Evolutionary conservation across 2,113 vertebrate species (phyloP).

Genomic region (Maccullochella peelii): DNA sequence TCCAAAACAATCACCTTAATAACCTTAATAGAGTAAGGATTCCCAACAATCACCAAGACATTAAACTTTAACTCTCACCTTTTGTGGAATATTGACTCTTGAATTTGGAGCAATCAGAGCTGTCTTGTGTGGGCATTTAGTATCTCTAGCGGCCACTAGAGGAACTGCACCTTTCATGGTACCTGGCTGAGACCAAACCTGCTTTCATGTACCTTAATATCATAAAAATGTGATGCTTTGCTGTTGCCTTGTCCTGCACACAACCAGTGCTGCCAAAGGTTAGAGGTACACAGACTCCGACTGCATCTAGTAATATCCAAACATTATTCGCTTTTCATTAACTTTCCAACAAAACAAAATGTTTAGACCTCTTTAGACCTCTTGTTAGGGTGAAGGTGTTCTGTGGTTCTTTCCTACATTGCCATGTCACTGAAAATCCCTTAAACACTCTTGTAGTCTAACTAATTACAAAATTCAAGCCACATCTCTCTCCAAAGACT

Average conservation of each 20-base stretch:
- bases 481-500: constrained; percentile 1
- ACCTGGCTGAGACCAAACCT: background rate
- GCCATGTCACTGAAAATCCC: background rate
- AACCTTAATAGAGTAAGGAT: background rate
- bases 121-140: background rate
- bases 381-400: background rate
- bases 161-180: constrained; percentile 24
- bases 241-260: background rate
- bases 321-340: background rate
- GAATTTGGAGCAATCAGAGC: background rate
- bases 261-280: background rate
- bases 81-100: background rate
- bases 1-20: background rate
- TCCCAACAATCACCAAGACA: background rate
- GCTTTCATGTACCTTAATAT: background rate
- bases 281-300: constrained; percentile 1
- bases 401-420: background rate
- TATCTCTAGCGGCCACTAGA: background rate
- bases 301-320: constrained; percentile 10
- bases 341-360: background rate
- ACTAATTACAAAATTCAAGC: background rate
- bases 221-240: background rate
- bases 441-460: background rate
- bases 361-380: background rate
- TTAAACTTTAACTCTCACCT: background rate